Percentiles rank a stretch among this genome's conserved stretches.
These are phyloP conservation scores for Cinclus mexicanus DNA, from an alignment of 2,113 vertebrate species.

Conservation along the genomic window DNA sequence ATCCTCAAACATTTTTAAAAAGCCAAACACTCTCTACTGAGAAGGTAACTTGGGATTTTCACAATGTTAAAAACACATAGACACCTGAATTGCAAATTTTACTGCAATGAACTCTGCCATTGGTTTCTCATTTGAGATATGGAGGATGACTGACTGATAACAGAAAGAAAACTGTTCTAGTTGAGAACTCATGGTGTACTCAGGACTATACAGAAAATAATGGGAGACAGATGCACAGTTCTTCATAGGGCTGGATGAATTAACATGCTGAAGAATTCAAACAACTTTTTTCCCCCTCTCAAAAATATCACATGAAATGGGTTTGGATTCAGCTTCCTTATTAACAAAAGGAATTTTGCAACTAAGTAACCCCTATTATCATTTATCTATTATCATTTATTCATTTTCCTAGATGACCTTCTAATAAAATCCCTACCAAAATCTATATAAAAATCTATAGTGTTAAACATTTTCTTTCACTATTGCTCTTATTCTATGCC, in stretches of 20 bases:
- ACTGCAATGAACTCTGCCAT: not conserved
- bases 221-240: not conserved
- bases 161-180: not conserved
- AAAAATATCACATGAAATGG: not conserved
- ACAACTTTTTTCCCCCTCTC: not conserved
- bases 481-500: not conserved
- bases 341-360: not conserved
- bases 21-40: not conserved
- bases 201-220: not conserved
- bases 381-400: not conserved
- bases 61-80: not conserved
- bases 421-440: not conserved
- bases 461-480: not conserved
- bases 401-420: not conserved
- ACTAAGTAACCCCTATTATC: not conserved
- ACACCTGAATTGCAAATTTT: not conserved
- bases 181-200: not conserved
- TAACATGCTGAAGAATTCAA: not conserved
- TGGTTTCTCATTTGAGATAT: not conserved
- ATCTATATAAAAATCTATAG: not conserved
- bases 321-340: not conserved
- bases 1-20: not conserved
- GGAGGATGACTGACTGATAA: not conserved
- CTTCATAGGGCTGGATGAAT: not conserved
- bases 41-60: not conserved